Conservation (phyloP, 2,797 vertebrate species). For the Chaetodon trifasciatus region DNA sequence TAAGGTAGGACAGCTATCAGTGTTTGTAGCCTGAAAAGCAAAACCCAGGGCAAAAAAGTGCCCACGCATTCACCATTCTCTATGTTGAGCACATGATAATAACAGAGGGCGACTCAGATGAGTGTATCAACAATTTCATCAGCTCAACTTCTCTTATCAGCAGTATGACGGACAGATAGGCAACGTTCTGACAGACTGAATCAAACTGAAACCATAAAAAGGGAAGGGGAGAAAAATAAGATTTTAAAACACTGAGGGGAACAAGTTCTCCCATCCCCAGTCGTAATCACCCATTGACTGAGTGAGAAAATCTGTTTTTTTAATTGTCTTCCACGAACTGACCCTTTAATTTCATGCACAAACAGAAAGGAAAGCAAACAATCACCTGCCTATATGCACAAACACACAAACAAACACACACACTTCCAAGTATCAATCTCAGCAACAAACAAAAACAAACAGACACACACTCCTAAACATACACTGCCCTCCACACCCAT, state of each 20-base stretch:
- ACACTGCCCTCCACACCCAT: conserved; percentile 66
- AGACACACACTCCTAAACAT: conserved; percentile 70
- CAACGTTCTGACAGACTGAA: neutral
- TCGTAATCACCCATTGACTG: neutral
- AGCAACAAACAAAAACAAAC: conserved; percentile 73
- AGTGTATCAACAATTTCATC: neutral
- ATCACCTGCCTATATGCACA: conserved; percentile 45
- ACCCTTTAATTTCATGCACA: conserved; percentile 50
- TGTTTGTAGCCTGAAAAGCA: neutral
- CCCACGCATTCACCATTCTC: neutral
- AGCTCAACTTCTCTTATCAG: neutral
- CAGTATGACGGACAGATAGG: neutral
- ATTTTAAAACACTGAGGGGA: neutral
- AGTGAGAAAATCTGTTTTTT: conserved; percentile 4
- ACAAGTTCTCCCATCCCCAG: neutral
- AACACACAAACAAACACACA: conserved; percentile 55
- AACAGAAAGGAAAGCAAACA: conserved; percentile 55
- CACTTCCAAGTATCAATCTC: conserved; percentile 62
- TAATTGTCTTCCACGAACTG: neutral
- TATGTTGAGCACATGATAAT: neutral
- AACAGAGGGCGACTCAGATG: neutral
- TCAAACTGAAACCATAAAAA: neutral
- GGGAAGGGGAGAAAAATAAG: neutral
- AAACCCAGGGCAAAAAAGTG: neutral
- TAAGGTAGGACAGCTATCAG: neutral